Percentiles rank a stretch among this genome's conserved stretches.
phyloP scores from a whole-genome alignment of 2,888 invertebrate genomes.

The Drosophila aldrichi region DNA sequence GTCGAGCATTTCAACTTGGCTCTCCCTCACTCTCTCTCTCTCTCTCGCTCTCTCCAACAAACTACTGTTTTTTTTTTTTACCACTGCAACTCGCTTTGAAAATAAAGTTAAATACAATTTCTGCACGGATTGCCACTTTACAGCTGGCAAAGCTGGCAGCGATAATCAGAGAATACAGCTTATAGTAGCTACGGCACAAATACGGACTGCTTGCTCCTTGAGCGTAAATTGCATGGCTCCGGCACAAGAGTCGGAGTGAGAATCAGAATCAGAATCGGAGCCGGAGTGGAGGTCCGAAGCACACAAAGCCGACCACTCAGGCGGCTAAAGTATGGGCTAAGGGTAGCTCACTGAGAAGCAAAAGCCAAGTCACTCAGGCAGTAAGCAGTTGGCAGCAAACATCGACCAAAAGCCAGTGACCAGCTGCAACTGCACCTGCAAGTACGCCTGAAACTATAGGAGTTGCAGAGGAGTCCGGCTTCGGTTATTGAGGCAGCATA shows the following conservation, averaged over 20 bases:
- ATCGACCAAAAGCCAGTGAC: conserved; percentile 20
- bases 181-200: conserved; percentile 41
- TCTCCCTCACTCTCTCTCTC: conserved; percentile 6
- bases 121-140: conserved; percentile 78
- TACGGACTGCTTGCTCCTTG: conserved; percentile 58
- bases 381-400: conserved; percentile 25
- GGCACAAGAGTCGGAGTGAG: conserved; percentile 29
- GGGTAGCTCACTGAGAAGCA: conserved; percentile 36
- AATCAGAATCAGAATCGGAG: conserved; percentile 33
- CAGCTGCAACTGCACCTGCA: conserved; percentile 22
- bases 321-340: conserved; percentile 50
- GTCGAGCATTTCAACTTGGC: not conserved
- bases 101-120: conserved; percentile 77
- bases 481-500: conserved; percentile 69
- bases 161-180: conserved; percentile 57
- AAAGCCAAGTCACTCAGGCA: conserved; percentile 61
- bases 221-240: conserved; percentile 74
- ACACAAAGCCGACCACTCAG: conserved; percentile 69
- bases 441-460: conserved; percentile 21
- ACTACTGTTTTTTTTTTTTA: conserved; percentile 21
- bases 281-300: conserved; percentile 18
- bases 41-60: conserved; percentile 24
- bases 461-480: conserved; percentile 48
- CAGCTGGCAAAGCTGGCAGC: conserved; percentile 44
- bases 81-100: conserved; percentile 56